Conservation (phyloP, 2,888 invertebrate genomes). For the Tachina lurida region DNA sequence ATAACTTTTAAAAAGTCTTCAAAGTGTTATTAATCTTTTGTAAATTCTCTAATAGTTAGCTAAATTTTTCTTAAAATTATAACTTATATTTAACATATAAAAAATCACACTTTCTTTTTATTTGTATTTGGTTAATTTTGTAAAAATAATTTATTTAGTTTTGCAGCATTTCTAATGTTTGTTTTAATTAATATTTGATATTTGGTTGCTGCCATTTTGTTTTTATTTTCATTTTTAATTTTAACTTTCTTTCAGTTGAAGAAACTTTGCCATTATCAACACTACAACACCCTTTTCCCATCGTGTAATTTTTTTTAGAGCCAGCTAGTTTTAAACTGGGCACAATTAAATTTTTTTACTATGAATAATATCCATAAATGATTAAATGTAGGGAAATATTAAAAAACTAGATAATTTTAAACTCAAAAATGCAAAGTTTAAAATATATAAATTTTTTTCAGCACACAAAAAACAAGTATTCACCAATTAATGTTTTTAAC, state of each 20-base stretch:
- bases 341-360: background rate
- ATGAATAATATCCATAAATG: no score
- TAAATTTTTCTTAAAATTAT: background rate
- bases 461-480: no score
- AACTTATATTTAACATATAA: background rate
- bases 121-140: background rate
- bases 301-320: background rate
- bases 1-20: no score
- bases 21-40: no score
- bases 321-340: background rate
- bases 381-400: no score
- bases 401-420: no score
- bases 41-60: no score
- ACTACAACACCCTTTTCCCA: conserved; percentile 52
- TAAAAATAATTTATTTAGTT: conserved; percentile 15
- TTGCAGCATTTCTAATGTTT: conserved; percentile 28
- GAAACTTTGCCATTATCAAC: conserved; percentile 52
- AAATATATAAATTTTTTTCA: no score
- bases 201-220: background rate
- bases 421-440: no score
- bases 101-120: background rate
- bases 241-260: conserved; percentile 43
- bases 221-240: background rate
- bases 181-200: conserved; percentile 34
- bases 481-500: no score